Percentiles rank a stretch among this genome's conserved stretches.
phyloP scores from a whole-genome alignment of 2,888 invertebrate genomes.

The Steinernema hermaphroditum region DNA sequence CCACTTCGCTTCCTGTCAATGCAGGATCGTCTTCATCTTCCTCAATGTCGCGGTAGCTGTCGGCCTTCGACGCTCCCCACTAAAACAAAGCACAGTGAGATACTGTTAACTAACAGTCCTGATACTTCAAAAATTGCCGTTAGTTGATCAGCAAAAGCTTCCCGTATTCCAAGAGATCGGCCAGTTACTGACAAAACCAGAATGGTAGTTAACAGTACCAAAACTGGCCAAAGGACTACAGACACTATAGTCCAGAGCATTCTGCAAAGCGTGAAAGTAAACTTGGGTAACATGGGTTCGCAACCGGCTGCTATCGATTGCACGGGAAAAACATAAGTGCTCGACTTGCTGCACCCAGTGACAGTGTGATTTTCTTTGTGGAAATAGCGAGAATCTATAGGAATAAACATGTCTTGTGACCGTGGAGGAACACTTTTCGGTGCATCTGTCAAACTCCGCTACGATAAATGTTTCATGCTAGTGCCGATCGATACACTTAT shows the following conservation, averaged over 20 bases:
- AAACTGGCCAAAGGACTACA: background rate
- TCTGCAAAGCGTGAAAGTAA: background rate
- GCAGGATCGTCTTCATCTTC: background rate
- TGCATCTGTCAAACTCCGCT: background rate
- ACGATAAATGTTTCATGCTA: background rate
- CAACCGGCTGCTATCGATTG: background rate
- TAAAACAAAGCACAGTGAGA: background rate
- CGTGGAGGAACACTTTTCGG: too few species aligned
- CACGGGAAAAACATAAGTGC: background rate
- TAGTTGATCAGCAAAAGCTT: constrained; percentile 81
- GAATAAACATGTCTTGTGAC: too few species aligned
- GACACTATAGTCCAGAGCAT: background rate
- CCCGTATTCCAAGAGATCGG: constrained; percentile 84
- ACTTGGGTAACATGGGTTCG: background rate
- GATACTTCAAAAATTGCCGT: constrained; percentile 88
- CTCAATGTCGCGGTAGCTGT: constrained; percentile 13
- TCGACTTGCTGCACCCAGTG: too few species aligned
- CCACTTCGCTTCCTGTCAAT: background rate
- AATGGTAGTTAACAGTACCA: background rate
- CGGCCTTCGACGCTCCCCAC: constrained; percentile 5
- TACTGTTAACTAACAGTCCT: background rate
- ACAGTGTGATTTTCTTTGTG: too few species aligned
- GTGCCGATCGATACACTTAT: background rate
- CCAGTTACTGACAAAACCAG: constrained; percentile 80
- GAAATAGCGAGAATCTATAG: too few species aligned